Base-by-base conservation (phyloP, 2,888 invertebrate genomes). In the Ectropis crepuscularia region DNA sequence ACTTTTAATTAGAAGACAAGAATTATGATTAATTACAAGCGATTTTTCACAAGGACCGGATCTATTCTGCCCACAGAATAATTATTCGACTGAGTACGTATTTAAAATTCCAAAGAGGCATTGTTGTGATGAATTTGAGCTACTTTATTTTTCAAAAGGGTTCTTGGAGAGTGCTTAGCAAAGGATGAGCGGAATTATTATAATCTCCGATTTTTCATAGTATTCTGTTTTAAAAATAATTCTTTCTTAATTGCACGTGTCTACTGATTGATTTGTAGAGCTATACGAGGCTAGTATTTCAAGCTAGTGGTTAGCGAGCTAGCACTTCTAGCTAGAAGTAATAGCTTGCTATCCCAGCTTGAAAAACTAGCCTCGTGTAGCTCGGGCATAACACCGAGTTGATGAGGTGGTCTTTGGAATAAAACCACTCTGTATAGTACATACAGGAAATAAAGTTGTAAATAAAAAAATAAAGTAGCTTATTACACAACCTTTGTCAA, bases 61-160 rank as follows among this genome's bases (percentile, higher is more conserved):
- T 43, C 42, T 57, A 5, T 12, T 54, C 63, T 58, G 11, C 58
- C 53, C 63, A 63, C 63, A 45, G 45, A 48, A 48, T 50, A 39
- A 47, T 55, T 49, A 45, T 57, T 57, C 11, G 11, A 53, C 47
- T 49, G 47, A 55, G 46, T 48, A 37, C 38, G 45, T 42, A 38
- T 43, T 46, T 43, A 41, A 57, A 38, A 61, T 47, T 57, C 62
- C 57, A 39, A 46, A 37, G 62, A 45, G 45, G 28, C 39, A 61
- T 53, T 61, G 54, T 61, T 55, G 12, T 53, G 62, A 62, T 51
- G 57, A 51, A 57, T 57, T 37, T 46, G 46, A 10, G 50, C 46
- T 51, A 57, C 50, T 61, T 57, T 46, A 57, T 61, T 61, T 61
- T 55, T 51, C 45, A 51, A 57, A 61, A 37, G 61, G 61, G 50